Base-by-base conservation (phyloP, 2,113 vertebrate genomes). In the Entomyzon cyanotis region DNA sequence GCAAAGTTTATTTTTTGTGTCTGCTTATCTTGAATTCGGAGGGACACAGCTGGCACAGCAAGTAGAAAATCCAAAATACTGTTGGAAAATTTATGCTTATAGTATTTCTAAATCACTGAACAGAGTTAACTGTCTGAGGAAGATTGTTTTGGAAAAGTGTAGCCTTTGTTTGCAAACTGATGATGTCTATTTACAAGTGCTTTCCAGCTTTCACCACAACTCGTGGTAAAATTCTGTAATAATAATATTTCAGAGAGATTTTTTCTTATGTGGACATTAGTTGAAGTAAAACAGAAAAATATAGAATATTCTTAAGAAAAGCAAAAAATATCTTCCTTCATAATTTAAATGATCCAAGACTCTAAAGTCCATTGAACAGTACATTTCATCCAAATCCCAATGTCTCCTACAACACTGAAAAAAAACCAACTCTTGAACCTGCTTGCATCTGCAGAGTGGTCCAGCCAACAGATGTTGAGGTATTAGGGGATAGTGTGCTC, bases 221-320 rank as follows among this genome's bases (percentile, higher is more conserved):
- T 83, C 11, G 8, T 0, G 2, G 10, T 73, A 53, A 31, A 62
- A 62, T 78, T 78, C 0, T 0, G 0, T 47, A 31, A 55, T 59
- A 56, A 30, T 21, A 47, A 27, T 55, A 39, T 44, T 81, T 56
- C 59, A 60, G 39, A 87, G 82, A 15, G 7, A 22, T 53, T 91
- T 81, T 89, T 59, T 10, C 35, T 70, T 42, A 63, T 63, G 39
- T 7, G 15, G 25, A 55, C 12, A 50, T 25, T 23, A 91, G 15
- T n/a, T 75, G 27, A 56, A 79, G 12, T 0, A 27, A 3, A 89
- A 60, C 7, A 81, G 42, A 89, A 91, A 82, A 89, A 55, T 55
- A 55, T 3, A 23, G 3, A 91, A 15, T 52, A 69, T 33, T 47
- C 12, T 49, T 58, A 44, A 60, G 67, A 6, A 25, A 15, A 55